A percentile compares a stretch with the other conserved stretches of the same genome.
phyloP scores from a whole-genome alignment of 2,888 invertebrate genomes.

The Zeuzera pyrina region DNA sequence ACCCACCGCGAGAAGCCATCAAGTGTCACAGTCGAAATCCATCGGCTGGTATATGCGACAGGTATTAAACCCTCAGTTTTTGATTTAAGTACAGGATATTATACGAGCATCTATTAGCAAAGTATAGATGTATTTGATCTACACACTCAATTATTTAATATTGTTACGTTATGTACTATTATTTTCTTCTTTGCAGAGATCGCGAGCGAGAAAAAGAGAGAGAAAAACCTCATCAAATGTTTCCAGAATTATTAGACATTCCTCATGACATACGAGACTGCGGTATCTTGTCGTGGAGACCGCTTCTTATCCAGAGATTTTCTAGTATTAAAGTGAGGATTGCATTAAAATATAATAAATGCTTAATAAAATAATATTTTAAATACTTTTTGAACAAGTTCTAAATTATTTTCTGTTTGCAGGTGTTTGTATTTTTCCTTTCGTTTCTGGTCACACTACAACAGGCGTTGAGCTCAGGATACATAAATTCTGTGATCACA shows the following conservation, averaged over 20 bases:
- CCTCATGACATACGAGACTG: conserved; percentile 85
- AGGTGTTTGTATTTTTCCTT: conserved; percentile 91
- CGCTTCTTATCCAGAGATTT: conserved; percentile 87
- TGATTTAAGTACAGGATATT: not conserved
- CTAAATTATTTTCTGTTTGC: conserved; percentile 31
- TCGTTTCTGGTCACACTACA: conserved; percentile 92
- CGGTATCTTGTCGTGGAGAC: conserved; percentile 89
- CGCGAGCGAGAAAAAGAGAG: conserved; percentile 69
- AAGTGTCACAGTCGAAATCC: conserved; percentile 89
- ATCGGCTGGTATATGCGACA: conserved; percentile 81
- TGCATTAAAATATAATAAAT: conserved; percentile 5
- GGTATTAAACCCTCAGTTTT: conserved; percentile 39
- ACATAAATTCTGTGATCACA: conserved; percentile 96
- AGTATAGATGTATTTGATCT: not conserved
- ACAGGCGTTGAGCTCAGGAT: conserved; percentile 92
- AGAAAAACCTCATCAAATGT: conserved; percentile 72
- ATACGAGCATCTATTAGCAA: too few relatives aligned
- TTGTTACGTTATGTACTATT: not conserved
- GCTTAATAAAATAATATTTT: not conserved
- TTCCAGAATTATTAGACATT: conserved; percentile 76
- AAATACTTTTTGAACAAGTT: not conserved
- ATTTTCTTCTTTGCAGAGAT: conserved; percentile 37
- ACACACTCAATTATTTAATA: not conserved
- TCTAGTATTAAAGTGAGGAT: conserved; percentile 87
- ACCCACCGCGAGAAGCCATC: conserved; percentile 44